These are phyloP conservation scores for Remorina albescens DNA, from an alignment of 2,797 vertebrate species.

Conservation along the genomic window DNA sequence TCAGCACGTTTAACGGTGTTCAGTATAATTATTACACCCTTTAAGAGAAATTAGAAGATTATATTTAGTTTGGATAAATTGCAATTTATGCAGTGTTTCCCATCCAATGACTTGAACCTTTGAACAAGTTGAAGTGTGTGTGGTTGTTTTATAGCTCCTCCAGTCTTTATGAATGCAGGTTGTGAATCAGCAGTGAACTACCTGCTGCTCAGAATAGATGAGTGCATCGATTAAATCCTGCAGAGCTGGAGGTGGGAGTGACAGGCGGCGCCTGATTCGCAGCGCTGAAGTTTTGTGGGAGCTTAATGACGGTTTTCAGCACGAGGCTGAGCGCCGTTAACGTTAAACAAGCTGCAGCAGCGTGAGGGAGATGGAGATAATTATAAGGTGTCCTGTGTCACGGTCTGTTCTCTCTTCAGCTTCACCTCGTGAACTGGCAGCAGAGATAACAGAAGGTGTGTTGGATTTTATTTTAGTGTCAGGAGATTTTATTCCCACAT, in stretches of 20 bases:
- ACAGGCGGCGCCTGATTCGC: conserved; percentile 34
- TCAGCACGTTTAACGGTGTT: too few species aligned
- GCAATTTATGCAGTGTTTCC: too few species aligned
- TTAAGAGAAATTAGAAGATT: too few species aligned
- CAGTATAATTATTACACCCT: too few species aligned
- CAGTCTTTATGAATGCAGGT: conserved; percentile 7
- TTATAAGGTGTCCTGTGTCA: conserved; percentile 56
- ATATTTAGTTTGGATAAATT: too few species aligned
- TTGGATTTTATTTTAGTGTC: not conserved
- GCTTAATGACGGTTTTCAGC: conserved; percentile 65
- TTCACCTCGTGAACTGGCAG: not conserved
- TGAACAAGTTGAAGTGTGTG: too few species aligned
- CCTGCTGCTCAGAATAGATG: conserved; percentile 24
- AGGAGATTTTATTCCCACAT: too few species aligned
- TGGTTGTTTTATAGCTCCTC: too few species aligned
- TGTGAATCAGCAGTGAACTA: conserved; percentile 25
- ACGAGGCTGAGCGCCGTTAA: conserved; percentile 41
- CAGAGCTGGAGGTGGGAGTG: conserved; percentile 43
- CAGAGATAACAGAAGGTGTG: not conserved
- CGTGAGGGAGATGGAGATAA: conserved; percentile 54
- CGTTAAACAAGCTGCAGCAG: conserved; percentile 45
- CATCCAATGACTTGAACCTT: too few species aligned
- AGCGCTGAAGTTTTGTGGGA: conserved; percentile 26
- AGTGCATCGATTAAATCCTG: conserved; percentile 18
- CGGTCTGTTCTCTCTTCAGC: conserved; percentile 10